Conservation (phyloP, 2,888 invertebrate genomes). For the Cheilosia pagana region DNA sequence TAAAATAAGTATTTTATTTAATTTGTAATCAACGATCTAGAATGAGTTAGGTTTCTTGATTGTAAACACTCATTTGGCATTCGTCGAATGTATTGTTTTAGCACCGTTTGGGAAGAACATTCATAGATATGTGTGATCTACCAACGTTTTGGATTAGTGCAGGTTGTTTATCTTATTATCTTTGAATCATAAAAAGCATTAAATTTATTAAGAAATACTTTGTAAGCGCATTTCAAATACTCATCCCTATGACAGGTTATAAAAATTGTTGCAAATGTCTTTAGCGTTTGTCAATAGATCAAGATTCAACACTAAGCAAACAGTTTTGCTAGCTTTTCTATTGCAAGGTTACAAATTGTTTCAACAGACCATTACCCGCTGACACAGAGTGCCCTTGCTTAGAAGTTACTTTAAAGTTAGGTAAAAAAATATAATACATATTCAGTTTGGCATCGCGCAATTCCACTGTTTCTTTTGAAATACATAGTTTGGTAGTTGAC, state of each 20-base stretch:
- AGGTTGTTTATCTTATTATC: no score
- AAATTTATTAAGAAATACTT: no score
- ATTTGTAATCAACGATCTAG: conserved; percentile 66
- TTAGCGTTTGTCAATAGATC: conserved; percentile 1
- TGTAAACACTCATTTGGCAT: conserved; percentile 61
- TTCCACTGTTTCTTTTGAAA: background rate
- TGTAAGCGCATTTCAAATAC: background rate
- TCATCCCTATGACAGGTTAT: no score
- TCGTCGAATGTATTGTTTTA: conserved; percentile 36
- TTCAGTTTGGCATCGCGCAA: no score
- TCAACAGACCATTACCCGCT: conserved; percentile 24
- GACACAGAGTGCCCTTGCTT: conserved; percentile 45
- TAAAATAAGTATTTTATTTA: no score
- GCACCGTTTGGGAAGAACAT: conserved; percentile 31
- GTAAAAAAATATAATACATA: no score
- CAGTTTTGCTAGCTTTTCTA: conserved; percentile 16
- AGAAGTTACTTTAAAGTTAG: background rate
- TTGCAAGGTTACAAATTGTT: conserved; percentile 58
- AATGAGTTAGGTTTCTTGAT: conserved; percentile 54
- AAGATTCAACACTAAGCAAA: conserved; percentile 10
- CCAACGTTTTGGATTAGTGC: conserved; percentile 43
- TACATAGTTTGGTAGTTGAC: background rate
- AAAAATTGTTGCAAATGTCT: conserved; percentile 12
- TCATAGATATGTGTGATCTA: background rate
- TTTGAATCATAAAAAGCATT: no score